These are phyloP conservation scores for Halcyon badia DNA, from an alignment of 2,797 vertebrate species.

Conservation along the genomic window DNA sequence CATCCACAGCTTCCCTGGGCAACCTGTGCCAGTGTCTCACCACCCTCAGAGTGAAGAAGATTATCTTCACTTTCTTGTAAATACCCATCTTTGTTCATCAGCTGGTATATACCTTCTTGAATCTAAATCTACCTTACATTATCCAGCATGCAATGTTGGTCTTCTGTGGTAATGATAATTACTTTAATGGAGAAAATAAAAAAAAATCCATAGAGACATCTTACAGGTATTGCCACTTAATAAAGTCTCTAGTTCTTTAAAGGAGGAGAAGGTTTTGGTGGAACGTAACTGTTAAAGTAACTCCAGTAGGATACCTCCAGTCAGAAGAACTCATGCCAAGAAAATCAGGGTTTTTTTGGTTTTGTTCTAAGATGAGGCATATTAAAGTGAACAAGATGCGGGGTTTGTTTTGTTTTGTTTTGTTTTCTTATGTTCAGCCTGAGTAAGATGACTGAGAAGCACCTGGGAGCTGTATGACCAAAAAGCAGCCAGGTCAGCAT, in stretches of 20 bases:
- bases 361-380: background rate
- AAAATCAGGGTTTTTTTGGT: accelerated
- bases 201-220: background rate
- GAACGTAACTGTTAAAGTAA: background rate
- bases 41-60: too few species aligned
- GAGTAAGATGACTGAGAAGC: background rate
- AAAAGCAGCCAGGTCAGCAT: background rate
- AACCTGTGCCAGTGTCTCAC: too few species aligned
- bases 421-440: accelerated
- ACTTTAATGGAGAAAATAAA: background rate
- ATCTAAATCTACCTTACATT: background rate
- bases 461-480: background rate
- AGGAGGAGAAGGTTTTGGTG: background rate
- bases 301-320: background rate
- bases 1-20: too few species aligned
- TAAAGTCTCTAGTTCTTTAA: background rate
- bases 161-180: background rate
- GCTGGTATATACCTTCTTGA: background rate
- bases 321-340: background rate
- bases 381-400: background rate
- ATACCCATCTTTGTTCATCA: background rate
- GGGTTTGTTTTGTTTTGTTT: too few species aligned
- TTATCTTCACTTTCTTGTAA: background rate
- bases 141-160: background rate
- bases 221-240: background rate